These are phyloP conservation scores for Drosophila sordidapex DNA, from an alignment of 2,888 invertebrate genomes.

Conservation along the genomic window DNA sequence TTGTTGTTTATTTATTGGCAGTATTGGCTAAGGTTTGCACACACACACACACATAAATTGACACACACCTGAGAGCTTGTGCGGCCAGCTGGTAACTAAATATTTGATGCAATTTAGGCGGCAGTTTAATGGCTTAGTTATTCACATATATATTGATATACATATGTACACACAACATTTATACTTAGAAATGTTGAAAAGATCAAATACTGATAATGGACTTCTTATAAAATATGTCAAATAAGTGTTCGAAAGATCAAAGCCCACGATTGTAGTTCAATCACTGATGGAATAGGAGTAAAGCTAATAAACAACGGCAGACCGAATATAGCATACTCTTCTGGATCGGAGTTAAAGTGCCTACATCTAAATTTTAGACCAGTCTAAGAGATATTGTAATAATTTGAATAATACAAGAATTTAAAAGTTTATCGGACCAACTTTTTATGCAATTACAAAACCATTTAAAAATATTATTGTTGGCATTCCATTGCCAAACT, in stretches of 20 bases:
- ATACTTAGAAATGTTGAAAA: neutral
- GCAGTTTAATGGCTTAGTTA: slow-evolving; percentile 71
- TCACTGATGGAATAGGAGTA: neutral
- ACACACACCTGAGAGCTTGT: slow-evolving; percentile 41
- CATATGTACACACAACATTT: slow-evolving; percentile 9
- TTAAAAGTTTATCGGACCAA: neutral
- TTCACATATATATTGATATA: slow-evolving; percentile 30
- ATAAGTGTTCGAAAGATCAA: slow-evolving; percentile 6
- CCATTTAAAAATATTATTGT: neutral
- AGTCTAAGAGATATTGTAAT: neutral
- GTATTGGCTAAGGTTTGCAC: slow-evolving; percentile 29
- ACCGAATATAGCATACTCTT: neutral
- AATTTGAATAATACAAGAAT: neutral
- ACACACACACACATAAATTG: slow-evolving; percentile 8
- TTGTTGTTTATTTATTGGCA: slow-evolving; percentile 74
- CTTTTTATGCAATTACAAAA: neutral
- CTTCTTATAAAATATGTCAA: neutral
- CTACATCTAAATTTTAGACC: neutral
- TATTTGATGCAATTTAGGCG: slow-evolving; percentile 76
- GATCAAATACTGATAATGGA: slow-evolving; percentile 5
- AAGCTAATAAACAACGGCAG: neutral
- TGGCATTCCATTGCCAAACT: neutral
- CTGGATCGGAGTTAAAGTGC: neutral
- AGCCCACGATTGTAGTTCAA: slow-evolving; percentile 20
- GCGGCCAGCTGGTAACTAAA: slow-evolving; percentile 59